A percentile compares a stretch with the other conserved stretches of the same genome.
Evolutionary conservation across 1,140 invertebrate species (phyloP).

Genomic region (Drosophila carrolli): DNA sequence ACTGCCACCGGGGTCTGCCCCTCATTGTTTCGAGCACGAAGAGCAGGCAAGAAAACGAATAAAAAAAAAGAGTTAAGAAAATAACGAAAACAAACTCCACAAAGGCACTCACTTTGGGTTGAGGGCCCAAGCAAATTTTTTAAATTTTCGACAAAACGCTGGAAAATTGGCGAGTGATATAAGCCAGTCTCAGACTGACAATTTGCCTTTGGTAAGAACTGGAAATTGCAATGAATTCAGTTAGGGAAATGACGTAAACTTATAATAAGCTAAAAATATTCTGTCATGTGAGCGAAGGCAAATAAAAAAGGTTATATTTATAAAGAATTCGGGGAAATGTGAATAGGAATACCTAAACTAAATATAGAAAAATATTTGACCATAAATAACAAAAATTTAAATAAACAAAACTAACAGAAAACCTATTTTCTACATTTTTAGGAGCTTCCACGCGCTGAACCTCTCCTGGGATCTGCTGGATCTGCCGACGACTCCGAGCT

Average conservation of each 20-base stretch:
- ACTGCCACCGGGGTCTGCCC: slow-evolving; percentile 41
- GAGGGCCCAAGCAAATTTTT: slow-evolving; percentile 56
- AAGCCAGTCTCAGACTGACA: slow-evolving; percentile 27
- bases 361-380: too few relatives aligned
- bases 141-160: slow-evolving; percentile 25
- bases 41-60: slow-evolving; percentile 13
- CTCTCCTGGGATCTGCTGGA: slow-evolving; percentile 73
- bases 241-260: not conserved
- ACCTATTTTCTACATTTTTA: slow-evolving; percentile 12
- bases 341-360: too few relatives aligned
- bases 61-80: slow-evolving; percentile 20
- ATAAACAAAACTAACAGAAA: not conserved
- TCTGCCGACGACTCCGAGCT: slow-evolving; percentile 66
- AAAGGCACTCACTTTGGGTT: slow-evolving; percentile 41
- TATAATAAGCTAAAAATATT: not conserved
- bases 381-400: not conserved
- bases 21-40: slow-evolving; percentile 52
- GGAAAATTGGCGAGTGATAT: slow-evolving; percentile 12
- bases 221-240: not conserved
- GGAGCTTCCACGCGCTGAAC: slow-evolving; percentile 83
- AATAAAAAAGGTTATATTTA: not conserved
- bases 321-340: too few relatives aligned
- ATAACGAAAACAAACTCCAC: slow-evolving; percentile 15
- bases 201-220: not conserved
- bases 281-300: not conserved